These are phyloP conservation scores for Noctua fimbriata DNA, from an alignment of 2,888 invertebrate species.

Conservation along the genomic window DNA sequence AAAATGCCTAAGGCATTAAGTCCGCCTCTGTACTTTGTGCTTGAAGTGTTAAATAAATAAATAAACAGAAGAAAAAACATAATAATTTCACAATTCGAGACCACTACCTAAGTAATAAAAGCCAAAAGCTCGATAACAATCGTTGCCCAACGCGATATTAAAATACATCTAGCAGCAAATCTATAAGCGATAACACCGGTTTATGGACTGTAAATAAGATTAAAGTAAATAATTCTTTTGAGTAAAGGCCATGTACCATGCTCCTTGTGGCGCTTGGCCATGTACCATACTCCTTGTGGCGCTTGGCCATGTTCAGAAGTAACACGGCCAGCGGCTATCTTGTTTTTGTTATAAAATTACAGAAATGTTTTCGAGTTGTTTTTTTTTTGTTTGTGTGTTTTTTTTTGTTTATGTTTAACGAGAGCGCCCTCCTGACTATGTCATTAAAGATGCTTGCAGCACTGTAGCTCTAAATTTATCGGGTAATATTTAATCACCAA, in stretches of 20 bases:
- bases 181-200: slow-evolving; percentile 49
- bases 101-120: slow-evolving; percentile 59
- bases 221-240: slow-evolving; percentile 33
- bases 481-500: background rate
- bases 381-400: too few relatives aligned
- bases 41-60: too few relatives aligned
- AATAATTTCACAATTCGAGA: slow-evolving; percentile 48
- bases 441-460: background rate
- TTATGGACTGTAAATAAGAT: slow-evolving; percentile 54
- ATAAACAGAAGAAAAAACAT: background rate
- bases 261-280: background rate
- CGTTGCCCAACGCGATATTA: slow-evolving; percentile 67
- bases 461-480: background rate
- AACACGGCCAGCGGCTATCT: background rate
- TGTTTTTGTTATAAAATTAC: background rate
- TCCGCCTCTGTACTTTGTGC: too few relatives aligned
- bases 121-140: slow-evolving; percentile 72
- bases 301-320: background rate
- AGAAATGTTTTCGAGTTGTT: too few relatives aligned
- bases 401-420: too few relatives aligned
- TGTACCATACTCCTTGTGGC: background rate
- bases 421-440: background rate
- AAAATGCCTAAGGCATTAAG: too few relatives aligned
- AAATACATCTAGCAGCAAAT: slow-evolving; percentile 56
- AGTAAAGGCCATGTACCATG: background rate